Evolutionary conservation across 1,140 invertebrate species (phyloP), one percentile per base, ranked within the genome.

Genomic region (Meloidogyne hapla): DNA sequence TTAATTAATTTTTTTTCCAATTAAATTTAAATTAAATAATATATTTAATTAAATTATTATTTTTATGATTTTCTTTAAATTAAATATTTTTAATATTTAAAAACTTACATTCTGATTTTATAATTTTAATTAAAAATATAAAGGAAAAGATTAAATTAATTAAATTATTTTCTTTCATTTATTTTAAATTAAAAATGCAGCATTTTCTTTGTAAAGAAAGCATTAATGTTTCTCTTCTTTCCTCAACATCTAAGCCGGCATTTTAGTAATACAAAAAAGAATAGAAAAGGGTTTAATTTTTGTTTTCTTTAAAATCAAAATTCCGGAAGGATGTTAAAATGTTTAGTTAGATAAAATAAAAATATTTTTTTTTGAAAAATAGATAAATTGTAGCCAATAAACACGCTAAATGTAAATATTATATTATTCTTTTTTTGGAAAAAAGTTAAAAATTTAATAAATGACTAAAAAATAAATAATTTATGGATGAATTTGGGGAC

Each of bases 121-220:
- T 66, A 5, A 66, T 33, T 66, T 66, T 66, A 66, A 33, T 6
- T 40, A 66, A 26, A 66, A 66, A 66, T 38, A 25, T 28, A 5
- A 66, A 66, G 13, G 6, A 33, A 33, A 40, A 26, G 9, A 66
- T 33, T 26, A 66, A 26, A 28, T 21, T 66, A 6, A 66, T 6
- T 28, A 28, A 28, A 66, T 33, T 33, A 6, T 8, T 66, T 26
- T 25, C 21, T 33, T 21, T 26, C 38, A 66, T 66, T 33, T 33
- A 66, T 28, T 23, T 65, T 65, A 33, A 33, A 33, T 33, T 33
- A 33, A 33, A 33, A 33, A 33, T 66, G 15, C 3, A 66, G 12
- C 25, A 66, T 21, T 21, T 40, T 28, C 25, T 28, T 28, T 38
- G 13, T 38, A 21, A 6, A 8, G 4, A 33, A 8, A 6, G 9